Conservation (phyloP, 1,140 invertebrate species). For the Paracyclopina nana region DNA sequence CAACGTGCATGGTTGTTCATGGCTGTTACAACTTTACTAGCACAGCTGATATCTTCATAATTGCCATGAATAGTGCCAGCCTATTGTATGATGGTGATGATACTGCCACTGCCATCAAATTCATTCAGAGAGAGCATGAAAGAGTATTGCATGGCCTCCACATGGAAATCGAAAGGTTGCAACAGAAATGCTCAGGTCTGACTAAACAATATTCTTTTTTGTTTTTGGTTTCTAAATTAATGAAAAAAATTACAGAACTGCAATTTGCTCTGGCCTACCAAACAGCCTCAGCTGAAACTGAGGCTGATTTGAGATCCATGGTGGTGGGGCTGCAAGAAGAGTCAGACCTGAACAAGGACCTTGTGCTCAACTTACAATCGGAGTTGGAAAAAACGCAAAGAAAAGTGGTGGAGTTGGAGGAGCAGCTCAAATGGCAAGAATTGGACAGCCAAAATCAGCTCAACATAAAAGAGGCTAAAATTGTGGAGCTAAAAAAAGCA, state of each 20-base stretch:
- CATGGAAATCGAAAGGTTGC: neutral
- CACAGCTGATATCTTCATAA: too few species aligned
- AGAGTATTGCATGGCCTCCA: neutral
- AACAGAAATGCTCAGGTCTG: neutral
- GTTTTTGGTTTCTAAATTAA: neutral
- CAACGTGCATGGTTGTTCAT: too few species aligned
- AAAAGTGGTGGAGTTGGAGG: too few species aligned
- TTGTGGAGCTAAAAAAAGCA: neutral
- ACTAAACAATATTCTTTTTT: neutral
- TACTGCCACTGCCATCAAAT: neutral
- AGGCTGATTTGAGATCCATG: neutral
- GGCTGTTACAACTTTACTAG: too few species aligned
- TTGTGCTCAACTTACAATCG: too few species aligned
- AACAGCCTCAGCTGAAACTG: neutral
- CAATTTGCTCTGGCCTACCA: neutral
- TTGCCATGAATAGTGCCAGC: too few species aligned
- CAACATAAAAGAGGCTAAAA: neutral
- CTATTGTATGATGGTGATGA: too few species aligned
- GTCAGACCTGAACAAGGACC: too few species aligned
- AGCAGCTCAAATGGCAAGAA: neutral
- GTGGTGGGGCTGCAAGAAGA: too few species aligned
- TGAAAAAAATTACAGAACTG: neutral
- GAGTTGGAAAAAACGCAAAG: constrained; percentile 1
- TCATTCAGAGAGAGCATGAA: neutral
- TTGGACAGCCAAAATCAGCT: neutral